Base-by-base conservation (phyloP, 2,113 vertebrate species). In the Pionites leucogaster region DNA sequence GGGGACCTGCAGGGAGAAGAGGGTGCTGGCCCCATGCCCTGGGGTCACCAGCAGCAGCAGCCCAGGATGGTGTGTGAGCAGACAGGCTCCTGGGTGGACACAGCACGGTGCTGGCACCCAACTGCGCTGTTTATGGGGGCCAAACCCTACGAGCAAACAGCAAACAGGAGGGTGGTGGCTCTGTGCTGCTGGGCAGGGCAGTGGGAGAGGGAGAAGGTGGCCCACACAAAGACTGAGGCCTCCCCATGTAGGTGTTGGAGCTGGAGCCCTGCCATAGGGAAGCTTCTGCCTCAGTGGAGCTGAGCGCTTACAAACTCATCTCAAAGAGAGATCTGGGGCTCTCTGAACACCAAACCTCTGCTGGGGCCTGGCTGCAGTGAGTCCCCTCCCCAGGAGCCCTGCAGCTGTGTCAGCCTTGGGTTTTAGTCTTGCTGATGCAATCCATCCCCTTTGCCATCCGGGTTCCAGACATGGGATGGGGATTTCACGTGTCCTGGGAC, bases 201-300 rank as follows among this genome's bases (percentile, higher is more conserved):
- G 59, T 1, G 4, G 62, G 31, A 17, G 42, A 64, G 52, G 74
- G 31, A 41, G 27, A 29, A 29, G 11, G 62, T 18, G 44, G 9
- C 15, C 27, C 52, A 50, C 31, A 13, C 24, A 28, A 9, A 44
- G 35, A 22, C 6, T 37, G 83, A 42, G 42, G 20, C 27, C 82
- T 68, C 64, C 47, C 1, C 1, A 0, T 7, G 39, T 9, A 35
- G 33, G 2, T 23, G 24, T 29, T 0, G 1, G 52, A 88, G 35
- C 25, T 60, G 55, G 11, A 12, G 4, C 35, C 8, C 29, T 55
- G 14, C 62, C n/a, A 0, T 3, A 57, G 64, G 64, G 84, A 27
- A 68, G 19, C 59, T 55, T 60, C 63, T 93, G 77, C 52, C 70
- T 42, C 46, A 20, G 49, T 18, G 27, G 72, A 62, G 64, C 69